Percentiles rank a stretch among this genome's conserved stretches.
phyloP scores from a whole-genome alignment of 2,888 invertebrate species.

The Idaea aversata region DNA sequence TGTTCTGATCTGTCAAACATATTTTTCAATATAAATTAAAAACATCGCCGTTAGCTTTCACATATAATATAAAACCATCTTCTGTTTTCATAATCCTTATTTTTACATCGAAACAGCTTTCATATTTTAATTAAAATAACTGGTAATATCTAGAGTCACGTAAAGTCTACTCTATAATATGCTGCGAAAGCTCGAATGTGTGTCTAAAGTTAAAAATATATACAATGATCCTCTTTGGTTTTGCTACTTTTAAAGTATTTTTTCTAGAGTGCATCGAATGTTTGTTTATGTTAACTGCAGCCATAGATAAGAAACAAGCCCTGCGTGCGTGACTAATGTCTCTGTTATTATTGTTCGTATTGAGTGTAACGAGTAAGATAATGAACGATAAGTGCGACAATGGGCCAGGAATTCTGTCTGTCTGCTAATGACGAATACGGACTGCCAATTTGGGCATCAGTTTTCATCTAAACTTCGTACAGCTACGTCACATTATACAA shows the following conservation, averaged over 20 bases:
- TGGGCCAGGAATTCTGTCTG: conserved; percentile 55
- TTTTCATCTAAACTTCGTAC: conserved; percentile 43
- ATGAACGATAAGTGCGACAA: conserved; percentile 57
- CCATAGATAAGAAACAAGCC: conserved; percentile 51
- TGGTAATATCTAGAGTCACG: background rate
- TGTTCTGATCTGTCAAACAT: background rate
- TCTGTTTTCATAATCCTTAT: too few relatives aligned
- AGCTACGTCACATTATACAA: background rate
- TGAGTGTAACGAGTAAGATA: conserved; percentile 56
- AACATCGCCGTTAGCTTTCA: too few relatives aligned
- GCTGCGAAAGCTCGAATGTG: conserved; percentile 1
- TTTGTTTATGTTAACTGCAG: conserved; percentile 26
- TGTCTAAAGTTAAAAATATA: conserved; percentile 14
- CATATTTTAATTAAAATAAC: too few relatives aligned
- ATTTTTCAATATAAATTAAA: too few relatives aligned
- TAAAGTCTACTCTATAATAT: background rate
- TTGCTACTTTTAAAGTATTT: conserved; percentile 36
- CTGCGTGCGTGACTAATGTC: conserved; percentile 63
- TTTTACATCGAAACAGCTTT: too few relatives aligned
- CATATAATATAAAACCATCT: too few relatives aligned
- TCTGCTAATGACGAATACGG: conserved; percentile 50
- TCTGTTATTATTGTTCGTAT: conserved; percentile 60
- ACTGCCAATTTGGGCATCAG: conserved; percentile 34
- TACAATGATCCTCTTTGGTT: conserved; percentile 11
- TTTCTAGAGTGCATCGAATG: conserved; percentile 38